Evolutionary conservation across 2,888 invertebrate genomes (phyloP).

Genomic region (Metalampra italica): DNA sequence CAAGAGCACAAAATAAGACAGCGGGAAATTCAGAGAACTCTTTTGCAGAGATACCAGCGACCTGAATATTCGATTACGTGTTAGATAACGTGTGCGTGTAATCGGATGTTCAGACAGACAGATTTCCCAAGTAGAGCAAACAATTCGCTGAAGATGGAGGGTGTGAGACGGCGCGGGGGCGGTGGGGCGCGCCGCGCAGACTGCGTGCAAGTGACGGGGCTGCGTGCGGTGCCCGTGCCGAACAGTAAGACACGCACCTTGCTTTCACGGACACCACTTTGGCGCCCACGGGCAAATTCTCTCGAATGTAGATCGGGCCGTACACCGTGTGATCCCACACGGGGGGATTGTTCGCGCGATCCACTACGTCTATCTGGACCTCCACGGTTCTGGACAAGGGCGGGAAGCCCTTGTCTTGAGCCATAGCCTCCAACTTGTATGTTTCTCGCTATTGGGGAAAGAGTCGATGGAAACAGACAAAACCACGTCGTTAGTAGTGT

Average conservation of each 20-base stretch:
- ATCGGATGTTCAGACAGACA: not conserved
- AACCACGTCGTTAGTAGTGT: slow-evolving; percentile 83
- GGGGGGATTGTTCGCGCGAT: slow-evolving; percentile 98
- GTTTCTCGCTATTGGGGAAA: slow-evolving; percentile 92
- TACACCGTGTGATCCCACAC: slow-evolving; percentile 98
- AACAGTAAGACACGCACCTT: slow-evolving; percentile 89
- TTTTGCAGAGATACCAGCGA: too few species aligned
- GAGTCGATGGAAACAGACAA: slow-evolving; percentile 82
- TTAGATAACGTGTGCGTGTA: not conserved
- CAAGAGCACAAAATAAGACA: too few species aligned
- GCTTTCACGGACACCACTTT: slow-evolving; percentile 99
- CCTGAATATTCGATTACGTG: not conserved
- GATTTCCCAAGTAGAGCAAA: not conserved
- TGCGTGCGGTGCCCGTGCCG: slow-evolving; percentile 81
- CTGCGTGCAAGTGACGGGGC: slow-evolving; percentile 76
- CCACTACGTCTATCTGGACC: slow-evolving; percentile 99
- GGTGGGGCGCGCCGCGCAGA: slow-evolving; percentile 42
- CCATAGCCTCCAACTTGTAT: slow-evolving; percentile 98
- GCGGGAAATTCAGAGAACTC: too few species aligned
- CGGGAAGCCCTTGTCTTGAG: slow-evolving; percentile 98
- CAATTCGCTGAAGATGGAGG: slow-evolving; percentile 3
- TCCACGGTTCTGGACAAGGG: slow-evolving; percentile 97
- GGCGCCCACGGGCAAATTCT: slow-evolving; percentile 98
- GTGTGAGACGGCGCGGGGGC: slow-evolving; percentile 12
- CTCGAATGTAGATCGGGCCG: slow-evolving; percentile 98